Evolutionary conservation across 2,888 invertebrate species (phyloP), one percentile per base, ranked within the genome.

Genomic region (Urechis unicinctus): DNA sequence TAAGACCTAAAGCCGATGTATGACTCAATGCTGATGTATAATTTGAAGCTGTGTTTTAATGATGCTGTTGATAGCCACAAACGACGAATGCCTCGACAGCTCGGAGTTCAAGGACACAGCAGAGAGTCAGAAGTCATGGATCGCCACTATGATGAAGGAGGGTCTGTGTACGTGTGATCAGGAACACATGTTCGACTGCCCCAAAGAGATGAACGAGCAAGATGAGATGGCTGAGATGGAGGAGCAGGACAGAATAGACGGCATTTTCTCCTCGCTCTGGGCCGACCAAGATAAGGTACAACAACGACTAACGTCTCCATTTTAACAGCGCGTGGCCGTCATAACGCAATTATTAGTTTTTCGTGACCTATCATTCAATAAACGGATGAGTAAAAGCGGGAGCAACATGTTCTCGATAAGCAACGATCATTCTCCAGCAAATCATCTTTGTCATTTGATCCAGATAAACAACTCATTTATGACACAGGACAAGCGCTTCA

Each of bases 141-240:
- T 67, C 30, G 26, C 6, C 26, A 92, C 94, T 77, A 86, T 88
- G 31, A 84, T 89, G 1, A 93, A 95, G 78, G 88, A 92, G 60
- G 72, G 74, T 47, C 65, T 69, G 30, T 98, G 98, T 77, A 91
- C 96, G 85, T 98, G 98, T 68, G 98, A 98, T 75, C 87, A 88
- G 17, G 97, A 98, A 72, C 97, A 98, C 80, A 97, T 75, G 75
- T 88, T 93, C 76, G 88, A 88, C 75, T 96, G 96, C 75, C 87
- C 89, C 0, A 53, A 59, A 30, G 29, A 30, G 3, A 13, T 13
- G 17, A 42, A 30, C 21, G 6, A 45, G 24, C n/a, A 30, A 24
- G 53, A 28, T 21, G 30, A 45, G 30, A 30, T 25, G 26, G n/a
- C 24, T 13, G 52, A 44, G 17, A 29, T 28, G 5, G 36, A 36